Percentiles rank a stretch among this genome's conserved stretches.
Conservation (phyloP, 2,113 vertebrate species). For the Vulpes lagopus region DNA sequence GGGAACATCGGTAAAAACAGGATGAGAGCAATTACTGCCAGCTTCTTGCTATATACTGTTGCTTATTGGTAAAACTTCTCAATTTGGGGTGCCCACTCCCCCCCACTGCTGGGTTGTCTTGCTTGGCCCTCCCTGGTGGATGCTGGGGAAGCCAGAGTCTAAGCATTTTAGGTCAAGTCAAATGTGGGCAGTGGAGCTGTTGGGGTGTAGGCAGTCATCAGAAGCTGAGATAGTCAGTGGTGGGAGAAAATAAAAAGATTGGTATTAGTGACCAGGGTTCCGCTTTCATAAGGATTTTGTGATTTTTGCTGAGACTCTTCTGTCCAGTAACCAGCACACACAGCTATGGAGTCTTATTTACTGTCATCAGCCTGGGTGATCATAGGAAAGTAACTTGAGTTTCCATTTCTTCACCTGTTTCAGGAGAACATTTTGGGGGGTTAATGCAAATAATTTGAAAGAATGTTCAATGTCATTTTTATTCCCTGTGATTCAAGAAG, state of each 20-base stretch:
- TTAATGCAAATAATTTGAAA: background rate
- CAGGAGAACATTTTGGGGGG: background rate
- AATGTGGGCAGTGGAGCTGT: accelerated
- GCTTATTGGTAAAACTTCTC: background rate
- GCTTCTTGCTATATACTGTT: background rate
- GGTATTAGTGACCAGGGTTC: background rate
- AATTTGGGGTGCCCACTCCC: accelerated
- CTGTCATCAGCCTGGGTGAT: background rate
- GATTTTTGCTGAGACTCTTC: background rate
- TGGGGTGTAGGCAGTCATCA: background rate
- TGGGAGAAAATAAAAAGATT: background rate
- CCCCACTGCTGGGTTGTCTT: background rate
- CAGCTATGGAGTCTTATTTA: background rate
- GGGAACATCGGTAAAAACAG: background rate
- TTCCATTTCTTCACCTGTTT: background rate
- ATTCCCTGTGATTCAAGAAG: background rate
- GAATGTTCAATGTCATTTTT: background rate
- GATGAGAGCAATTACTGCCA: background rate
- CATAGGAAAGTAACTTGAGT: background rate
- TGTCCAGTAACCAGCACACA: background rate
- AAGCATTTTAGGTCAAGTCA: too few species aligned
- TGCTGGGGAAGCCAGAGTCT: background rate
- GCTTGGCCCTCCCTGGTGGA: too few species aligned
- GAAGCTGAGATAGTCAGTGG: background rate
- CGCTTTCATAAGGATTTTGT: background rate